A percentile compares a stretch with the other conserved stretches of the same genome.
Conservation (phyloP, 2,888 invertebrate species). For the Barypeithes pellucidus region DNA sequence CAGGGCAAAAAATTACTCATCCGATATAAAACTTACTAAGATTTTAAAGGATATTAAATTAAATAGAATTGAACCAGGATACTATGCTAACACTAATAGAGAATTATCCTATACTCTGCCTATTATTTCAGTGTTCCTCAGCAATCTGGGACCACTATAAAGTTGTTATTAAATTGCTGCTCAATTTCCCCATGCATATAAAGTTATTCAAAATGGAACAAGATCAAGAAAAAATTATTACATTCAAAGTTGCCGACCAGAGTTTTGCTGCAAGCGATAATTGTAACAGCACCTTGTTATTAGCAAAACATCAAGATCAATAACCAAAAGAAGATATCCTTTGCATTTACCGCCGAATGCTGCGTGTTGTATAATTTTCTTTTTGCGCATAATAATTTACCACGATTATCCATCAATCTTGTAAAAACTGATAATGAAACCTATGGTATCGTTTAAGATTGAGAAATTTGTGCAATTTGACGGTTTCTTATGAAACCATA, state of each 20-base stretch:
- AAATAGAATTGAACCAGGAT: too few relatives aligned
- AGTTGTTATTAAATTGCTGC: not conserved
- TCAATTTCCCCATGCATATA: conserved; percentile 16
- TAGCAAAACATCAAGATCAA: conserved; percentile 31
- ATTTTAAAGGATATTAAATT: too few relatives aligned
- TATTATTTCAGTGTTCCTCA: too few relatives aligned
- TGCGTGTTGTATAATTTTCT: conserved; percentile 33
- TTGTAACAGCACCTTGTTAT: conserved; percentile 37
- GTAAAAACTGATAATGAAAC: conserved; percentile 1
- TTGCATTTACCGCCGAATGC: conserved; percentile 33
- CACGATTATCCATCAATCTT: conserved; percentile 19
- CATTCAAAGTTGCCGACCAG: conserved; percentile 22
- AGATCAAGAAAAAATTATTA: conserved; percentile 27
- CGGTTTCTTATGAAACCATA: too few relatives aligned
- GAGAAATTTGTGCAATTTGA: not conserved
- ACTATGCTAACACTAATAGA: not conserved
- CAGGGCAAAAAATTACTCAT: too few relatives aligned
- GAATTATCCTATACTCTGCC: too few relatives aligned
- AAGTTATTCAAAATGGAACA: not conserved
- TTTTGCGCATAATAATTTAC: conserved; percentile 24
- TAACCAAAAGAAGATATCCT: conserved; percentile 33
- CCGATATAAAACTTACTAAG: too few relatives aligned
- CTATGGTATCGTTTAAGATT: not conserved
- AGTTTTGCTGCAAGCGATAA: conserved; percentile 11
- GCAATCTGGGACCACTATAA: not conserved